Percentiles rank a stretch among this genome's conserved stretches.
These are phyloP conservation scores for Baccha elongata DNA, from an alignment of 2,888 invertebrate genomes.

Conservation along the genomic window DNA sequence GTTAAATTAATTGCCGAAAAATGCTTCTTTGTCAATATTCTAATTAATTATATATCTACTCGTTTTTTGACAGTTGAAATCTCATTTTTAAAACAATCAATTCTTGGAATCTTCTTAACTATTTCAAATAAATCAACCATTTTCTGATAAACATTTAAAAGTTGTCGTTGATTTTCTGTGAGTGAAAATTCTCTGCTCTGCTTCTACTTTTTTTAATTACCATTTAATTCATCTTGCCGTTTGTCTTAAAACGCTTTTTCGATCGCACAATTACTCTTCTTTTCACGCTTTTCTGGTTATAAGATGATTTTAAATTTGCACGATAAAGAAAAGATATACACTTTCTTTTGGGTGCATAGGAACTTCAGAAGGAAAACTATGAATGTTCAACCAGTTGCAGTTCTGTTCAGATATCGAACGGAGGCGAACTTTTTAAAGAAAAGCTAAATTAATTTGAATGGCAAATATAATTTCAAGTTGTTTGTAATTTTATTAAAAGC, in stretches of 20 bases:
- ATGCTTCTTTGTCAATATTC: no score
- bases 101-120: no score
- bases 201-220: constrained; percentile 1
- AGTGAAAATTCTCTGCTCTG: not conserved
- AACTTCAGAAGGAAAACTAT: constrained; percentile 5
- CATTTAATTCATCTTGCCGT: constrained; percentile 6
- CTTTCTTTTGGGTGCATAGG: constrained; percentile 59
- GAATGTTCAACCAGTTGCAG: constrained; percentile 27
- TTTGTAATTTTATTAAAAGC: constrained; percentile 50
- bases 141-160: no score
- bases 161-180: no score
- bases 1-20: no score
- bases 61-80: no score
- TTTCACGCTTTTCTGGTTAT: constrained; percentile 64
- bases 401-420: constrained; percentile 19
- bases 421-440: constrained; percentile 8
- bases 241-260: constrained; percentile 8
- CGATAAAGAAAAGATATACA: constrained; percentile 28
- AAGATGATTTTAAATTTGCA: constrained; percentile 55
- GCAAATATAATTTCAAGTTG: constrained; percentile 10
- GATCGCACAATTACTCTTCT: constrained; percentile 56
- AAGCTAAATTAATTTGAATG: constrained; percentile 15
- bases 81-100: no score
- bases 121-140: no score
- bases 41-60: no score